Evolutionary conservation across 35 echinoderm and acorn worm species (phyloP), one percentile per base, ranked within the genome.

Genomic region (Holothuria glaberrima): DNA sequence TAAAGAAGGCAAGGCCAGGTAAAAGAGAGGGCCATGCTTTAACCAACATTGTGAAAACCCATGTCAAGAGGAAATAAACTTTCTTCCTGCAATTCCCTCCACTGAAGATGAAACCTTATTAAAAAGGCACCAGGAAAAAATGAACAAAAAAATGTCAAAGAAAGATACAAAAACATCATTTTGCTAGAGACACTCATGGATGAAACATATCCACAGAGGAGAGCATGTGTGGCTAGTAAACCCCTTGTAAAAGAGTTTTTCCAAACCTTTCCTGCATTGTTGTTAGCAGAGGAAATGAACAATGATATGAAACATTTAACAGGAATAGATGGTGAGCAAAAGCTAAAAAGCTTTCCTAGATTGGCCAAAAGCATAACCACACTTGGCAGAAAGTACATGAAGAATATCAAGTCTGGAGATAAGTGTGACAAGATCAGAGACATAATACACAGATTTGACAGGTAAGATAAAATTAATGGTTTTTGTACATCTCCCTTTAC

Each of bases 131-230:
- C 12, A 82, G 29, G 78, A 82, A 82, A 58, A 48, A 9, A 82
- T 58, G 77, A 82, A 82, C 16, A 82, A 82, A 25, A 46, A 82
- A 31, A 59, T 82, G 54, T 56, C 77, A 50, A 82, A 82, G 20
- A 82, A 82, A 82, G 38, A 7, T 17, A 14, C 29, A 82, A 82
- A 82, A 31, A 82, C 30, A 9, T 82, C 12, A 9, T 82, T 30
- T 58, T 82, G 78, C 21, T 82, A 18, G 38, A 82, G 29, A 1
- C 38, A 25, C 48, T 82, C 5, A 82, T 82, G 78, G 77, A 82
- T 59, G 57, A 82, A 58, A 58, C 77, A 24, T 82, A 57, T 31
- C 77, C 77, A 82, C 77, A 82, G 24, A 6, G 77, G 21, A 82
- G 77, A 54, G 77, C 77, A 22, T 82, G 3, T 31, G 22, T 81